Base-by-base conservation (phyloP, 2,797 vertebrate genomes). In the Linurgus olivaceus region DNA sequence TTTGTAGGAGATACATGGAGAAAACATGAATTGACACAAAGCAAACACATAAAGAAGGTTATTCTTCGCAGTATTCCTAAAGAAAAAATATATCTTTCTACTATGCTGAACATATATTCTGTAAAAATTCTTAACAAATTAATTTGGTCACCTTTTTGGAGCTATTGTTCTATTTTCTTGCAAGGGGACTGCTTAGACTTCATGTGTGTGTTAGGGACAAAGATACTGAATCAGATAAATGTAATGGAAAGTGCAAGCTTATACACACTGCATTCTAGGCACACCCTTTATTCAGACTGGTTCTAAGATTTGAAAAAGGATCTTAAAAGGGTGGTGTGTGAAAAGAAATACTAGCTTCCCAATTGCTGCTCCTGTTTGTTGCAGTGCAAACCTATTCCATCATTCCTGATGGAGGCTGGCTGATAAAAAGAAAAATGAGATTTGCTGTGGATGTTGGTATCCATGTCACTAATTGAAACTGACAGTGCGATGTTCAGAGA, bases 381-480 rank as follows among this genome's bases (percentile, higher is more conserved):
- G 37, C 83, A 72, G 72, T 63, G 75, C 84, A 95, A 5, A 61
- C 17, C 31, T 75, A 14, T 94, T 95, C 85, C 45, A 8, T 94
- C 47, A 15, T 90, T 87, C 80, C 55, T 0, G 2, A 71, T 86
- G 71, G 35, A 50, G 79, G 59, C 86, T 96, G 94, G 94, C 95
- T 94, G 87, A 67, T 91, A 87, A 92, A 88, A 87, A 96, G 83
- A 96, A 89, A 97, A 97, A 98, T 94, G 94, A 98, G 97, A 98
- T 98, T 98, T 98, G 94, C 91, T 96, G 96, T 81, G 85, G 96
- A 94, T 90, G 82, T 98, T 97, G 96, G 96, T 97, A 98, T 98
- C 96, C 96, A 86, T 97, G 97, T 96, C 87, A 93, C 97, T 99
- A 98, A 99, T 98, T 98, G 98, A 98, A 98, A 98, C 96, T 98